Percentiles rank a stretch among this genome's conserved stretches.
phyloP scores from a whole-genome alignment of 2,888 invertebrate species.

The Apamea crenata region DNA sequence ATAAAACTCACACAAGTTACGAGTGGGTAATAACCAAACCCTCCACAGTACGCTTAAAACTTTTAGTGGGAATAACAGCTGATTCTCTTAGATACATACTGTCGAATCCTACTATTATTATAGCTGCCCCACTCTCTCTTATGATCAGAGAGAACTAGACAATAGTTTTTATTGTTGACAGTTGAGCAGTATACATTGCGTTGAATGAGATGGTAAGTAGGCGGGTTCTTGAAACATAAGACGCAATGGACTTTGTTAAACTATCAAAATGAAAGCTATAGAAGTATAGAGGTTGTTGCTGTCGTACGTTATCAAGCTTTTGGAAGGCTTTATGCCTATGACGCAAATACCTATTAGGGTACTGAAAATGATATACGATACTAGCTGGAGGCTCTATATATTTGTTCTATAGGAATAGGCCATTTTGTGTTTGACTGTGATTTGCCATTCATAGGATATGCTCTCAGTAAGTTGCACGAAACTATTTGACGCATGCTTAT shows the following conservation, averaged over 20 bases:
- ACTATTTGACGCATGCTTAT: neutral
- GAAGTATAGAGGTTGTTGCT: neutral
- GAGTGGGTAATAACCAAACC: conserved; percentile 36
- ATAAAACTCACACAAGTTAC: conserved; percentile 39
- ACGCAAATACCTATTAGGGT: neutral
- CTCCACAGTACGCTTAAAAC: conserved; percentile 30
- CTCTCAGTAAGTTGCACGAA: neutral
- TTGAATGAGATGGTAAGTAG: neutral
- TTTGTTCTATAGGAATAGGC: neutral
- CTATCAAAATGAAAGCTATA: neutral
- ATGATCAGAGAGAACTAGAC: neutral
- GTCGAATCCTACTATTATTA: neutral
- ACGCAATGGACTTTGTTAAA: conserved; percentile 1
- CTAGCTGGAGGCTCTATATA: neutral
- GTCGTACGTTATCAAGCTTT: neutral
- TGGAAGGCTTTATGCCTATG: neutral
- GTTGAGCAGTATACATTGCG: neutral
- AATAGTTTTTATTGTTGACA: neutral
- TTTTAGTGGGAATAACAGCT: conserved; percentile 33
- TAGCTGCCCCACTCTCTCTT: neutral
- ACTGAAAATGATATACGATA: conserved; percentile 1
- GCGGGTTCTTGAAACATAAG: neutral
- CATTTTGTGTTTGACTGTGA: neutral
- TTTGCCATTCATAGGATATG: neutral
- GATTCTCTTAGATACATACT: conserved; percentile 2